Evolutionary conservation across 2,888 invertebrate species (phyloP).

Genomic region (Papilio demoleus): DNA sequence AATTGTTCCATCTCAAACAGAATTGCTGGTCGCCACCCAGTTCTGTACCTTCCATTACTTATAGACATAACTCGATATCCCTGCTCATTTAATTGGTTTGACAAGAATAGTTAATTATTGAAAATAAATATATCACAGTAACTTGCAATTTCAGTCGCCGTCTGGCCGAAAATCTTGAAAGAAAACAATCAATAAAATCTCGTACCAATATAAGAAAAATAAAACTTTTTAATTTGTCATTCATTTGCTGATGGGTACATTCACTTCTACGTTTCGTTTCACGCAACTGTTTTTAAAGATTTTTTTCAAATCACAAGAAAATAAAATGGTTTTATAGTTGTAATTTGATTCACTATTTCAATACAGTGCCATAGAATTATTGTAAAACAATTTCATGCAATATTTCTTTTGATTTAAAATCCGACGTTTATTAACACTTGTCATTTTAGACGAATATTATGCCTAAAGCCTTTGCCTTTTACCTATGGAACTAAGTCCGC

Average conservation of each 20-base stretch:
- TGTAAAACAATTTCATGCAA: too few relatives aligned
- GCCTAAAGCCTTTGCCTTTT: neutral
- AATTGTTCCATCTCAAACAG: slow-evolving; percentile 95
- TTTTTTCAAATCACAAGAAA: slow-evolving; percentile 46
- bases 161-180: slow-evolving; percentile 84
- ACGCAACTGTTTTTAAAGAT: slow-evolving; percentile 53
- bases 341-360: slow-evolving; percentile 5
- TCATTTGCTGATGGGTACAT: slow-evolving; percentile 79
- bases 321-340: neutral
- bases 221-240: slow-evolving; percentile 84
- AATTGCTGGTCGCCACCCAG: slow-evolving; percentile 91
- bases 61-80: slow-evolving; percentile 84
- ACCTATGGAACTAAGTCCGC: neutral
- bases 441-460: neutral
- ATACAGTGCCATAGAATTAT: neutral
- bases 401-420: neutral
- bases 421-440: neutral
- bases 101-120: slow-evolving; percentile 82
- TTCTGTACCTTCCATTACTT: slow-evolving; percentile 85
- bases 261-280: slow-evolving; percentile 80
- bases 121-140: slow-evolving; percentile 84
- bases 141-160: slow-evolving; percentile 84
- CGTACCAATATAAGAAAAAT: slow-evolving; percentile 84
- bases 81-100: slow-evolving; percentile 83
- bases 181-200: slow-evolving; percentile 85